A percentile compares a stretch with the other conserved stretches of the same genome.
Evolutionary conservation across 2,797 vertebrate species (phyloP).

Genomic region (Smutsia gigantea): DNA sequence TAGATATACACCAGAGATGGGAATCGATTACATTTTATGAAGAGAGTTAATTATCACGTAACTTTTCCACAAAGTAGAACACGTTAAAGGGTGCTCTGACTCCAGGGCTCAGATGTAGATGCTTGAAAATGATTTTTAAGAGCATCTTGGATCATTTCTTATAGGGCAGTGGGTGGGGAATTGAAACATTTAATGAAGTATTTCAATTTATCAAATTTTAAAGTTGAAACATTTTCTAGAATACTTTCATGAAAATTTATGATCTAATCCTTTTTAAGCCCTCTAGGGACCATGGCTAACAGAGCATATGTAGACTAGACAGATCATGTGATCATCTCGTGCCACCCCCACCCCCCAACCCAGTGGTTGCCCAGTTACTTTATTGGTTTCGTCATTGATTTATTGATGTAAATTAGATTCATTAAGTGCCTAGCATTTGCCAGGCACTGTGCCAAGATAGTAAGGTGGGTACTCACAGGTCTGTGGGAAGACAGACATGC

Average conservation of each 20-base stretch:
- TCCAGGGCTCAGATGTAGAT: conserved; percentile 4
- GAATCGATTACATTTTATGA: conserved; percentile 19
- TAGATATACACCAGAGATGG: neutral
- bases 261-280: neutral
- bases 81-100: neutral
- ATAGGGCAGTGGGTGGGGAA: neutral
- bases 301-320: neutral
- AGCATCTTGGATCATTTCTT: neutral
- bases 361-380: neutral
- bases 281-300: neutral
- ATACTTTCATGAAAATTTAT: neutral
- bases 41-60: conserved; percentile 17
- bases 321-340: neutral
- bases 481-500: neutral
- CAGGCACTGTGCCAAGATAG: neutral
- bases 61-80: conserved; percentile 24
- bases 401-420: conserved; percentile 26
- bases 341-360: rapidly evolving
- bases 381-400: neutral
- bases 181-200: conserved; percentile 21
- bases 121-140: conserved; percentile 27
- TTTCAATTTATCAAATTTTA: neutral
- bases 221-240: conserved; percentile 2
- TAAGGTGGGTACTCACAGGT: neutral
- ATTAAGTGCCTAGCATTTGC: neutral